phyloP scores from a whole-genome alignment of 2,888 invertebrate genomes.

The Troilus luridus region DNA sequence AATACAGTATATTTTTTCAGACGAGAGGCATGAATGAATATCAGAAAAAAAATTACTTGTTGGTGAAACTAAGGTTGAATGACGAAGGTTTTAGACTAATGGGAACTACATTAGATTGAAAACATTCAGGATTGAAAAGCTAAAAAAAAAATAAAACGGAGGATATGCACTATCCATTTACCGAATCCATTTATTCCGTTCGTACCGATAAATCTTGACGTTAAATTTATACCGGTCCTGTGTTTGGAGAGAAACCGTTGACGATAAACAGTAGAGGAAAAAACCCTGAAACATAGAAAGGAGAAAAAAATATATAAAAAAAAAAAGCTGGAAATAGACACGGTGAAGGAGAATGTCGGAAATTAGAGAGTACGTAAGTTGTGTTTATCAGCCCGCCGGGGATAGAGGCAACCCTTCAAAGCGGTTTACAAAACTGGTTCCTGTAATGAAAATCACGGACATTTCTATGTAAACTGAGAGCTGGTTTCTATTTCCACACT shows the following conservation, averaged over 20 bases:
- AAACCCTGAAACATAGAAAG: background rate
- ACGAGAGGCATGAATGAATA: too few relatives aligned
- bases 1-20: too few relatives aligned
- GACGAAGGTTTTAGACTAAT: background rate
- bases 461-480: conserved; percentile 45
- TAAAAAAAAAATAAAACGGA: background rate
- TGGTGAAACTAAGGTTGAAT: background rate
- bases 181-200: conserved; percentile 6
- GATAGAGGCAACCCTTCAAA: conserved; percentile 25
- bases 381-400: conserved; percentile 38
- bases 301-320: conserved; percentile 23
- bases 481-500: conserved; percentile 14
- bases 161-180: background rate
- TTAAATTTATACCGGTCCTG: conserved; percentile 16
- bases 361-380: conserved; percentile 13
- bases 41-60: background rate
- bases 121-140: background rate
- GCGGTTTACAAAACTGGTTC: conserved; percentile 38
- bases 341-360: background rate
- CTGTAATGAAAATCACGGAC: conserved; percentile 31
- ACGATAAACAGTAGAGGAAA: conserved; percentile 5
- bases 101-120: background rate
- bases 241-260: conserved; percentile 34
- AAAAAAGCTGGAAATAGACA: conserved; percentile 19
- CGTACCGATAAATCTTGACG: conserved; percentile 3